phyloP scores from a whole-genome alignment of 2,113 vertebrate species.

The Hymenochirus boettgeri region DNA sequence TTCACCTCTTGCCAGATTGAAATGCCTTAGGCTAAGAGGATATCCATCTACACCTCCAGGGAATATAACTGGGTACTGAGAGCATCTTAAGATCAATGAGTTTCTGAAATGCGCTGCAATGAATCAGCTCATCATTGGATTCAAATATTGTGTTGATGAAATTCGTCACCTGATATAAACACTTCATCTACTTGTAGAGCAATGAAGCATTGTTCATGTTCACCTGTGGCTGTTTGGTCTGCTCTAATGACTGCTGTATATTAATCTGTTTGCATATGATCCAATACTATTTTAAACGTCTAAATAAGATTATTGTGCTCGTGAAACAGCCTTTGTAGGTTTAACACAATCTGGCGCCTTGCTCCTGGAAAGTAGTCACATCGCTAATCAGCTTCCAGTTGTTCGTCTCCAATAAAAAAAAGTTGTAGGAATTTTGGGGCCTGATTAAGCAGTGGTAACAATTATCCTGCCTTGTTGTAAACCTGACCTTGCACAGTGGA shows the following conservation, averaged over 20 bases:
- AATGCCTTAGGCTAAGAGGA: background rate
- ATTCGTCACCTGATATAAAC: background rate
- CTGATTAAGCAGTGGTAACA: background rate
- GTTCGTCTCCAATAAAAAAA: background rate
- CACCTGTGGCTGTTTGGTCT: background rate
- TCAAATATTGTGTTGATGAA: background rate
- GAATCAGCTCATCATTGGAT: background rate
- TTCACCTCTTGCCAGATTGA: background rate
- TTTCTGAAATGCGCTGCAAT: conserved; percentile 1
- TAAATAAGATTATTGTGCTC: background rate
- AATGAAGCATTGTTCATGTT: background rate
- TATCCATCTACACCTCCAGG: conserved; percentile 1
- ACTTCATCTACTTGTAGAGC: conserved; percentile 1
- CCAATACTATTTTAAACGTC: background rate
- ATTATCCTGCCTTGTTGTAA: background rate
- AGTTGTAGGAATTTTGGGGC: background rate
- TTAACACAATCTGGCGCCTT: background rate
- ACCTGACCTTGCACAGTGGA: background rate
- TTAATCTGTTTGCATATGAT: background rate
- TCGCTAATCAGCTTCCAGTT: background rate
- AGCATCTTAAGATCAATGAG: background rate
- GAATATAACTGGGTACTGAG: conserved; percentile 8
- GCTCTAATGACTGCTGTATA: background rate
- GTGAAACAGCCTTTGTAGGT: conserved; percentile 1
- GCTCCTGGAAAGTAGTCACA: background rate